Base-by-base conservation (phyloP, 2,797 vertebrate species). In the Chrosomus eos region DNA sequence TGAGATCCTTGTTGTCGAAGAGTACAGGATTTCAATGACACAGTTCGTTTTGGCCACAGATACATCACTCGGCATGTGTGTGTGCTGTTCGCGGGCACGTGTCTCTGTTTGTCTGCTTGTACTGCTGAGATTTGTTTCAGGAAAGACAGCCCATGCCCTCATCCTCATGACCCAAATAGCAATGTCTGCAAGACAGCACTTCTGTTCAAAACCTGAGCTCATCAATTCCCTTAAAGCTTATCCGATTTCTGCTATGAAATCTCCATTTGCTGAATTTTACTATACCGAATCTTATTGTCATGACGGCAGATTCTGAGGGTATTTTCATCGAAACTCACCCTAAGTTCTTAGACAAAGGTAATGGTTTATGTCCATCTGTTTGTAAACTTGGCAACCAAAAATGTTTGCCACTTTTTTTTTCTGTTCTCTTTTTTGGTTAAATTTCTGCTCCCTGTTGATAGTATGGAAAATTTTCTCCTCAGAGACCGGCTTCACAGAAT, bases 401-500 rank as follows among this genome's bases (percentile, higher is more conserved):
- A 75, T 81, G 60, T 75, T 80, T 81, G 26, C 62, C 28, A 45
- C 26, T 33, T 60, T 76, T 58, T 31, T 60, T 74, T 36, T 13
- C 71, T 6, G 18, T 66, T 60, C 18, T 21, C 26, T 66, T 70
- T 62, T 53, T 75, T 82, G 74, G 73, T 74, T 58, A 67, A 73
- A 82, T 82, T 75, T 82, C 71, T 82, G 85, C 40, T 82, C 82
- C 48, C 67, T 81, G 73, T 85, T 85, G 86, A 87, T 88, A 88
- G 77, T 74, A 70, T 79, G 31, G 55, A 60, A 84, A 36, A 80
- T 85, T 87, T 80, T 85, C 75, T 85, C 75, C 28, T 38, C 36
- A 38, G 80, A 80, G 62, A 82, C 64, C 8, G 9, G 28, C 67
- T 28, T 33, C 83, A 60, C 76, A 79, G 28, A 73, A 62, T 73